A percentile compares a stretch with the other conserved stretches of the same genome.
phyloP scores from a whole-genome alignment of 2,797 vertebrate genomes.

The Carcharodon carcharias region DNA sequence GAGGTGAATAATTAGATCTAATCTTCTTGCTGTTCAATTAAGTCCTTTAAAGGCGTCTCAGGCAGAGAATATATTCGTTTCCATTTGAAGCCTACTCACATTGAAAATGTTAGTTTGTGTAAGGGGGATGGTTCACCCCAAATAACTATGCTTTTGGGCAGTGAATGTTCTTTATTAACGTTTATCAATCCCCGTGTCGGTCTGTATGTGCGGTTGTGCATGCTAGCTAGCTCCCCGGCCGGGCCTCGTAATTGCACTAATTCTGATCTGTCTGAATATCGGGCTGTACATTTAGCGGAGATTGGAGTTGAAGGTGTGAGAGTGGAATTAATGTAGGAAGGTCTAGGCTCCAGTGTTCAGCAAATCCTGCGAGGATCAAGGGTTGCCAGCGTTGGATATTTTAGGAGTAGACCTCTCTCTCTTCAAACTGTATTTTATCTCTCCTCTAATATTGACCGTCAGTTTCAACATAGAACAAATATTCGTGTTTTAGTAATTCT shows the following conservation, averaged over 20 bases:
- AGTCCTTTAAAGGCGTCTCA: constrained; percentile 35
- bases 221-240: neutral
- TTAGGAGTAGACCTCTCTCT: neutral
- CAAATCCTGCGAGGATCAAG: neutral
- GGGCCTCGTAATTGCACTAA: constrained; percentile 5
- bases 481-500: neutral
- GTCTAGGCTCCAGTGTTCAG: neutral
- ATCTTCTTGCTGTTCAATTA: neutral
- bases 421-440: neutral
- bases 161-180: neutral
- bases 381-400: neutral
- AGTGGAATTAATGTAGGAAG: constrained; percentile 39
- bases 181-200: neutral
- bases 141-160: constrained; percentile 14
- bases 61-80: constrained; percentile 37
- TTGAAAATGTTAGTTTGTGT: constrained; percentile 42
- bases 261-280: constrained; percentile 29
- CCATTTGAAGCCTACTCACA: constrained; percentile 41
- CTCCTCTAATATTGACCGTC: neutral
- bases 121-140: constrained; percentile 44
- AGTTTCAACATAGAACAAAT: neutral
- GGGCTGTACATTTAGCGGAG: constrained; percentile 46
- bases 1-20: neutral
- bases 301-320: constrained; percentile 40
- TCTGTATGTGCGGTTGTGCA: neutral